Base-by-base conservation (phyloP, 2,797 vertebrate genomes). In the Megaceryle alcyon region DNA sequence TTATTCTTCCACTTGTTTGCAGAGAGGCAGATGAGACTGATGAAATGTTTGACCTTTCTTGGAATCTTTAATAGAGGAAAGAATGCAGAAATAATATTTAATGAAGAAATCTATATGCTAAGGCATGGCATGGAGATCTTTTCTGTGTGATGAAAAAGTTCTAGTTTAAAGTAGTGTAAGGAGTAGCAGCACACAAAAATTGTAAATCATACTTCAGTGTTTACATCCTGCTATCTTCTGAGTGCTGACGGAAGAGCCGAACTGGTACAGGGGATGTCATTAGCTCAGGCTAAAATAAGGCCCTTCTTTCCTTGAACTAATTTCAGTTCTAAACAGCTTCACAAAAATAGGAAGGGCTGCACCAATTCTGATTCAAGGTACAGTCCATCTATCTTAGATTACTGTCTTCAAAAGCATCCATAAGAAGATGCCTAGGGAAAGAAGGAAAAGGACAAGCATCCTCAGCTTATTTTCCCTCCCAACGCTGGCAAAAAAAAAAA, bases 41-140 rank as follows among this genome's bases (percentile, higher is more conserved):
- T 91, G 48, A 78, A 86, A 83, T 91, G 79, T n/a, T 92, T 89
- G 39, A 89, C 48, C n/a, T 87, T 86, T 82, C 26, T 75, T 80
- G 31, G 39, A 82, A 46, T 69, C 33, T 76, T 69, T 59, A 66
- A 44, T 82, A 63, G 41, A 82, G 35, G 31, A 82, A 73, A 54
- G 64, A 87, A 72, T 70, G n/a, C 51, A 70, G 53, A 79, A 87
- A 91, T 10, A 41, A 28, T 79, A 51, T 39, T 65, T 60, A 56
- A 46, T 66, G 29, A 91, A 73, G 16, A 82, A 77, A 16, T 60
- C 31, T 59, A 5, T 82, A 37, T 89, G 28, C 59, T 51, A 53
- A 44, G 23, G n/a, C 29, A 33, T 60, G 44, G 35, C 19, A 53
- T 54, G 26, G 26, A 29, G 10, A 49, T 89, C 4, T n/a, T 81